Percentiles rank a stretch among this genome's conserved stretches.
phyloP scores from a whole-genome alignment of 2,888 invertebrate genomes.

The Ormyrus labotus region DNA sequence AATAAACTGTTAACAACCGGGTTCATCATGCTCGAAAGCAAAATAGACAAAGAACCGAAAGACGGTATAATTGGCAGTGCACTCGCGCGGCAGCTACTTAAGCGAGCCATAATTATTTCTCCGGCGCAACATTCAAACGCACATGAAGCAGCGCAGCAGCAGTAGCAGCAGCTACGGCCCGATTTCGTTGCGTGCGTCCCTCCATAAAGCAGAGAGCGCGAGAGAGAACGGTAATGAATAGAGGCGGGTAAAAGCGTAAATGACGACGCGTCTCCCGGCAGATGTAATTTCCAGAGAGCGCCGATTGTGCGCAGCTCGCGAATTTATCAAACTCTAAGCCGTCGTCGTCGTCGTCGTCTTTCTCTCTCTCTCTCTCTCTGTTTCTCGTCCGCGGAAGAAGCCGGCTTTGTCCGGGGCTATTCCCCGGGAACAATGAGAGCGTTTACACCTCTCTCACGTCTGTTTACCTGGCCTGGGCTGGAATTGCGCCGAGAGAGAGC shows the following conservation, averaged over 20 bases:
- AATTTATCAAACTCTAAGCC: too few species aligned
- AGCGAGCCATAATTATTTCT: conserved; percentile 15
- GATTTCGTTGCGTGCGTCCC: not conserved
- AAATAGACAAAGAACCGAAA: not conserved
- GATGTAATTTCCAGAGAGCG: too few species aligned
- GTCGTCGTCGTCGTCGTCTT: too few species aligned
- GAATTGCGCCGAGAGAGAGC: not conserved
- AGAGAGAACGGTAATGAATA: not conserved
- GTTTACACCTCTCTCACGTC: conserved; percentile 55
- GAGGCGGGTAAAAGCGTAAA: too few species aligned
- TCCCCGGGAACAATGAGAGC: conserved; percentile 45
- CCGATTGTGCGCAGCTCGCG: too few species aligned
- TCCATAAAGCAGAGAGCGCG: not conserved
- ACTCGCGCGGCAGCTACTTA: not conserved
- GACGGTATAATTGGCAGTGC: conserved; percentile 1
- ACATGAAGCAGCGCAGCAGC: not conserved
- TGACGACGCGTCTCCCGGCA: too few species aligned
- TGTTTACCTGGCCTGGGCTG: conserved; percentile 1
- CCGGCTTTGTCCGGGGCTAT: not conserved
- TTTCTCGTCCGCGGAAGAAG: conserved; percentile 9
- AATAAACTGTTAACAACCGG: too few species aligned
- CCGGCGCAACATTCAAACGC: conserved; percentile 5
- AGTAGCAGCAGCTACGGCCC: not conserved
- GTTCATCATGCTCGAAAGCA: too few species aligned
- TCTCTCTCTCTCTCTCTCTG: too few species aligned